phyloP scores from a whole-genome alignment of 2,888 invertebrate species.

The Phania funesta region DNA sequence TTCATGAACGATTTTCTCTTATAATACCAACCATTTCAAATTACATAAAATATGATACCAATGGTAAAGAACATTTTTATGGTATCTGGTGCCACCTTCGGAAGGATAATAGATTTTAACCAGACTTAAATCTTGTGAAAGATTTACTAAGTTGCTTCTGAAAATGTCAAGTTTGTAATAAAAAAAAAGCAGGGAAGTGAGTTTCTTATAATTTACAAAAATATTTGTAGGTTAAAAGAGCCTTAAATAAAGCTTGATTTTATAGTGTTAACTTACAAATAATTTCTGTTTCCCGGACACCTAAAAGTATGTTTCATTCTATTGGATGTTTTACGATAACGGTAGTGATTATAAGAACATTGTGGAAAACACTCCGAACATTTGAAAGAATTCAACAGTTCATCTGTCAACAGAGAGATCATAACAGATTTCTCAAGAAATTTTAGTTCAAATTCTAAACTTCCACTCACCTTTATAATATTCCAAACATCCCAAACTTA shows the following conservation, averaged over 20 bases:
- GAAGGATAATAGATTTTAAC: slow-evolving; percentile 70
- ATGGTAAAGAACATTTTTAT: slow-evolving; percentile 71
- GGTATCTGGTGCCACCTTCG: slow-evolving; percentile 68
- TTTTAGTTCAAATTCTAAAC: neutral
- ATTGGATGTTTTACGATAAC: slow-evolving; percentile 65
- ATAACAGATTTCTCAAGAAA: slow-evolving; percentile 50
- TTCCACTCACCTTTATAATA: slow-evolving; percentile 70
- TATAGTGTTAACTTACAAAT: slow-evolving; percentile 69
- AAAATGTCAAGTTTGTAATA: neutral
- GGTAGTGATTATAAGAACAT: slow-evolving; percentile 72
- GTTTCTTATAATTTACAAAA: neutral
- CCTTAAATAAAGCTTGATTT: no score
- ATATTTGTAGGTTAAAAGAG: neutral
- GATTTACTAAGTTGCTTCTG: slow-evolving; percentile 11
- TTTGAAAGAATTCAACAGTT: slow-evolving; percentile 63
- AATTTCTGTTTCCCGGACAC: slow-evolving; percentile 21
- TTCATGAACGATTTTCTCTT: neutral
- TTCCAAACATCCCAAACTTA: slow-evolving; percentile 72
- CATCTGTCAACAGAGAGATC: slow-evolving; percentile 61
- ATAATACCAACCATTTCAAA: slow-evolving; percentile 57
- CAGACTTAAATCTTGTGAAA: slow-evolving; percentile 60
- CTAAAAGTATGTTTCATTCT: slow-evolving; percentile 33
- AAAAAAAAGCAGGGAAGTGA: neutral
- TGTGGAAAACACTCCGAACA: slow-evolving; percentile 72
- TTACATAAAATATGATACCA: slow-evolving; percentile 76